phyloP scores from a whole-genome alignment of 1,140 invertebrate species.

The Drosophila quadrilineata region DNA sequence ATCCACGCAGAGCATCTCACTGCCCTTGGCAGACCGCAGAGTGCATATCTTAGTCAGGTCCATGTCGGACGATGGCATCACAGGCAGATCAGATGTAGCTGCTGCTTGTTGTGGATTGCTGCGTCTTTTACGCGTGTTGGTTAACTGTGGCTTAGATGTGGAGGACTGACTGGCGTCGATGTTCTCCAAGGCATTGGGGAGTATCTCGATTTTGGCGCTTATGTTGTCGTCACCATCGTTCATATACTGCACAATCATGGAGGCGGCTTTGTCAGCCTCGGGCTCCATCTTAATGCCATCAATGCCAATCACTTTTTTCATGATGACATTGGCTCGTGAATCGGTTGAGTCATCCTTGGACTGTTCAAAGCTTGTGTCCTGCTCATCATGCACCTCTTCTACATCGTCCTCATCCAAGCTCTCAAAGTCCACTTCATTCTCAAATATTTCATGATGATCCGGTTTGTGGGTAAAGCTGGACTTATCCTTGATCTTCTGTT shows the following conservation, averaged over 20 bases:
- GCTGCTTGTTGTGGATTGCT: slow-evolving; percentile 4
- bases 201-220: slow-evolving; percentile 59
- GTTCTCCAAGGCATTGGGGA: slow-evolving; percentile 25
- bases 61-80: slow-evolving; percentile 46
- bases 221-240: slow-evolving; percentile 59
- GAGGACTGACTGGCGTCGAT: slow-evolving; percentile 15
- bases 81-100: not conserved
- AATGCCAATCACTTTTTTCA: slow-evolving; percentile 67
- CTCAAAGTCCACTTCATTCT: slow-evolving; percentile 27
- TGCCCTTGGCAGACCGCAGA: slow-evolving; percentile 70
- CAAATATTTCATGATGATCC: not conserved
- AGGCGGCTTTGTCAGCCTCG: slow-evolving; percentile 35
- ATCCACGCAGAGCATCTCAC: slow-evolving; percentile 71
- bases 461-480: not conserved
- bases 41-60: slow-evolving; percentile 71
- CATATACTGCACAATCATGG: slow-evolving; percentile 61
- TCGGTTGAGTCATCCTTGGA: slow-evolving; percentile 17
- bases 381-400: slow-evolving; percentile 15
- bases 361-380: slow-evolving; percentile 25
- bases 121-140: slow-evolving; percentile 47
- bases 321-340: slow-evolving; percentile 20
- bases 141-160: slow-evolving; percentile 53
- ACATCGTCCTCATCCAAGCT: slow-evolving; percentile 33
- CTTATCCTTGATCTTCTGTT: slow-evolving; percentile 29
- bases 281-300: slow-evolving; percentile 65